Conservation (phyloP, 2,113 vertebrate genomes). For the Nibea coibor region DNA sequence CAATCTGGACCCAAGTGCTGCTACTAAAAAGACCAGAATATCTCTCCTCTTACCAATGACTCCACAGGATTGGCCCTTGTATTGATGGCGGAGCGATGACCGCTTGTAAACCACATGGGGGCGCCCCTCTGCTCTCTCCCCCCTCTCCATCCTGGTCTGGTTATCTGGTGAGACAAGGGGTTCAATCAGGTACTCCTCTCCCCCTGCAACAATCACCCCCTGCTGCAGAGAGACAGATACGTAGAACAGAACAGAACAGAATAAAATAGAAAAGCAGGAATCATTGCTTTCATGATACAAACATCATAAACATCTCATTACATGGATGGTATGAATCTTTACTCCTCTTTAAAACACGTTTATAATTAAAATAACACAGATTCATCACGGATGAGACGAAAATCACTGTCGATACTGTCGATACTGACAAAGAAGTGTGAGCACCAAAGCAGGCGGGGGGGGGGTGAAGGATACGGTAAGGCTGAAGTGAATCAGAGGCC, state of each 20-base stretch:
- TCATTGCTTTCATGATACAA: slow-evolving; percentile 23
- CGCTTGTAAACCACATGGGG: slow-evolving; percentile 98
- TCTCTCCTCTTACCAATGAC: slow-evolving; percentile 89
- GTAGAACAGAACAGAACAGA: slow-evolving; percentile 44
- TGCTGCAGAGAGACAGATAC: slow-evolving; percentile 85
- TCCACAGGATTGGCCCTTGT: slow-evolving; percentile 96
- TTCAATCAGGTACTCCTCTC: slow-evolving; percentile 98
- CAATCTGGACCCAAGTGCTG: slow-evolving; percentile 27
- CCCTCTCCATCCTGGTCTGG: slow-evolving; percentile 73
- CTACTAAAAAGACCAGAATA: slow-evolving; percentile 34
- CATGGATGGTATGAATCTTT: neutral
- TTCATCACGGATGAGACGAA: neutral
- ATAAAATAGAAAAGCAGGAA: slow-evolving; percentile 32
- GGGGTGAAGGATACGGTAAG: slow-evolving; percentile 11
- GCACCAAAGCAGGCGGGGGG: neutral
- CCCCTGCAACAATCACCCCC: slow-evolving; percentile 94
- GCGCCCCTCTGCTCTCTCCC: slow-evolving; percentile 86
- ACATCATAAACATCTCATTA: slow-evolving; percentile 19
- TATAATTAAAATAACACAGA: neutral
- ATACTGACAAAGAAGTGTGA: neutral
- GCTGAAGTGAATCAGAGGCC: slow-evolving; percentile 2
- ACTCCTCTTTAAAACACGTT: neutral
- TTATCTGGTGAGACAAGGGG: slow-evolving; percentile 89
- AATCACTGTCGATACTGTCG: neutral
- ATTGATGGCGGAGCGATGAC: slow-evolving; percentile 93